phyloP scores from a whole-genome alignment of 1,140 invertebrate genomes.

The Druon quercuslanigerum region DNA sequence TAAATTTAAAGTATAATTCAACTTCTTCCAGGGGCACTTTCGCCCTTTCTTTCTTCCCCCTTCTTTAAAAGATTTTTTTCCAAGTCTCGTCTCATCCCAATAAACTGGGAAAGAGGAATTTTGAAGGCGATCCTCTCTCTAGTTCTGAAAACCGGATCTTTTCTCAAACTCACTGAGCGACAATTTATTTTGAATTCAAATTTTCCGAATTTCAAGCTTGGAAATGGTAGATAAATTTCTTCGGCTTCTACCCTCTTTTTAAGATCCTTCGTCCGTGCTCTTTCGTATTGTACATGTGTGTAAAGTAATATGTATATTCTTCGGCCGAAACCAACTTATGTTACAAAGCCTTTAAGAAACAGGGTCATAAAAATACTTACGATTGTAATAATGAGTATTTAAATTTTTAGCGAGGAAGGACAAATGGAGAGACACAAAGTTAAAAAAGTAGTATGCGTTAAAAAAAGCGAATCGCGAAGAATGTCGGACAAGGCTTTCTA shows the following conservation, averaged over 20 bases:
- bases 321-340: slow-evolving; percentile 68
- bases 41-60: slow-evolving; percentile 11
- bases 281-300: slow-evolving; percentile 23
- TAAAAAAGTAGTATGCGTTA: slow-evolving; percentile 39
- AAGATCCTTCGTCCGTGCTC: slow-evolving; percentile 30
- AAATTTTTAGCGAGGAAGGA: slow-evolving; percentile 62
- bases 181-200: neutral
- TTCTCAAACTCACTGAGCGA: neutral
- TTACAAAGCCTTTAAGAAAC: slow-evolving; percentile 75
- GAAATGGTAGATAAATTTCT: neutral
- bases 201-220: neutral
- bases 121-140: neutral
- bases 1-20: slow-evolving; percentile 18
- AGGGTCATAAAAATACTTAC: slow-evolving; percentile 74
- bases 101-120: neutral
- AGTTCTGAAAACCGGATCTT: neutral
- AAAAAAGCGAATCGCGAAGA: slow-evolving; percentile 39
- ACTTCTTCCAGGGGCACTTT: slow-evolving; percentile 5
- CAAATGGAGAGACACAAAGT: slow-evolving; percentile 50
- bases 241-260: slow-evolving; percentile 5
- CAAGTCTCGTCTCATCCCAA: slow-evolving; percentile 7
- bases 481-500: neutral
- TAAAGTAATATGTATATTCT: slow-evolving; percentile 38
- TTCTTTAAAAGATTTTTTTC: neutral
- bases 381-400: slow-evolving; percentile 70